Evolutionary conservation across 2,113 vertebrate genomes (phyloP), one percentile per base, ranked within the genome.

Genomic region (Irena cyanogastra): DNA sequence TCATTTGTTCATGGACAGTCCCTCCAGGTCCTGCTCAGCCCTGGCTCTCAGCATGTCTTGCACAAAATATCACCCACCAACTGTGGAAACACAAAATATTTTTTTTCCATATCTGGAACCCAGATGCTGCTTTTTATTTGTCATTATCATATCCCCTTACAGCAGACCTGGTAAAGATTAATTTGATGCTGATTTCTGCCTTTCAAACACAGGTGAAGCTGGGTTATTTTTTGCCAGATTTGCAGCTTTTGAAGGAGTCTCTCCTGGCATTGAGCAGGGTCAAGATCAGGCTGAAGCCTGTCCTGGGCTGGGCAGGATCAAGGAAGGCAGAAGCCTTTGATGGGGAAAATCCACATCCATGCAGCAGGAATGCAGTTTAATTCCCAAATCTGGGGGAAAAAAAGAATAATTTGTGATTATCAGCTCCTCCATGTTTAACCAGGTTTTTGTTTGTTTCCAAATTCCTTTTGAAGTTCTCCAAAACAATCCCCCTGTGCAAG

Each of bases 381-480:
- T 59, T 65, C 60, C 31, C 33, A 75, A 75, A 54, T 56, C 41
- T 49, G 31, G n/a, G n/a, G 30, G 2, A 27, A 17, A 75, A 50
- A 56, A 28, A 7, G 7, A 65, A 54, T 47, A 16, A 42, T n/a
- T 61, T 41, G 19, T 33, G 19, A 63, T 70, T 75, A 28, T 53
- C 63, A 79, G 28, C 15, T 77, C 27, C 54, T 65, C 59, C 31
- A 3, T 10, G 13, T 70, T 75, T 63, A 77, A 66, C 47, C 16
- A 53, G 13, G 11, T 94, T 44, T 82, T 85, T 83, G 45, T 95
- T 94, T 93, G 47, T 83, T 92, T 95, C 53, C 41, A 37, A 86
- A 90, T 68, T 86, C 56, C 83, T 95, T 95, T 96, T 95, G 90
- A 95, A 94, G 79, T 66, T 47, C 68, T 81, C 68, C 81, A 90